Base-by-base conservation (phyloP, 2,797 vertebrate species). In the Sebastiscus albofasciatus region DNA sequence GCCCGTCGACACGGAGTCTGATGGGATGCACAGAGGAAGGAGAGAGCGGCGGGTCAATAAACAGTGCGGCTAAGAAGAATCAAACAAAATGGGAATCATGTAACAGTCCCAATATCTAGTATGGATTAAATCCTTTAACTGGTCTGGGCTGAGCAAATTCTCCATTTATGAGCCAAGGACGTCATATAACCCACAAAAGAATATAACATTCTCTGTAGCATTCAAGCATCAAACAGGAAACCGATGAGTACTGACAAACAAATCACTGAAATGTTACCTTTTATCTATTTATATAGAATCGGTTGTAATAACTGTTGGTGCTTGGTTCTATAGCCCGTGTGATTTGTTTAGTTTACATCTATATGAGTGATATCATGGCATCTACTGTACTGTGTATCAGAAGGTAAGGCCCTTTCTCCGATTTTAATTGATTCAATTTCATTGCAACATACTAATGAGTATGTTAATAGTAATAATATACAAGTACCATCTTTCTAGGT, bases 1-100 rank as follows among this genome's bases (percentile, higher is more conserved):
- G 93, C 98, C 98, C 0, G 98, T 99, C 34, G 98, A 99, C 61
- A 99, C 98, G 0, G 98, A 99, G 95, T 99, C 98, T 99, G 86
- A 20, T 77, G 79, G 92, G 59, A 68, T 0, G 24, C 58, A 78
- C 24, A 67, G 67, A 76, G 71, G 67, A 13, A 27, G 36, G 72
- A 75, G 33, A 70, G 9, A 36, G 46, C 0, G 33, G 16, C 0
- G 6, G 11, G 64, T 88, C 79, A 67, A 79, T 34, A 42, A 64
- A 72, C 24, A 67, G 29, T 1, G 33, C 4, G 0, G 22, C 20
- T 18, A 33, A 74, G 34, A 18, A 70, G 14, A 61, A 55, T 7
- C 6, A 22, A 73, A 72, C 31, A 6, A 42, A 54, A 71, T 6
- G 22, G 6, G 67, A 42, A 56, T 74, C 52, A 29, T 76, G 22